Percentiles rank a stretch among this genome's conserved stretches.
phyloP scores from a whole-genome alignment of 2,888 invertebrate genomes.

The Cremastobaeus sp. region DNA sequence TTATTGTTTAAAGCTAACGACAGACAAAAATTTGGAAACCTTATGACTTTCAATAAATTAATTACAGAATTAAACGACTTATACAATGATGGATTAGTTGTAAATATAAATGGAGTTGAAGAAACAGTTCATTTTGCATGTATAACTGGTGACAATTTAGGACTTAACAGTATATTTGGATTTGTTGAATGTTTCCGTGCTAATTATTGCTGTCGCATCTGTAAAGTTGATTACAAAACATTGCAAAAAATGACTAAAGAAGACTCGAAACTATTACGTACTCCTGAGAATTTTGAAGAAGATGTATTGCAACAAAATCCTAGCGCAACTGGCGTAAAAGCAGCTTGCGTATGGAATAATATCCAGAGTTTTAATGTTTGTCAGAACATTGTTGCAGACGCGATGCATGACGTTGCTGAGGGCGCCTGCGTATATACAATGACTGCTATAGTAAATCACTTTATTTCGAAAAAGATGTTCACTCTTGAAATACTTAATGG shows the following conservation, averaged over 20 bases:
- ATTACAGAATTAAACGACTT: constrained; percentile 10
- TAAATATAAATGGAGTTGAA: not conserved
- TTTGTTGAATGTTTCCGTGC: not conserved
- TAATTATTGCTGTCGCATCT: not conserved
- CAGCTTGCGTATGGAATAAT: constrained; percentile 41
- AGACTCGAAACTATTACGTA: constrained; percentile 13
- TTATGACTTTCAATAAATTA: constrained; percentile 10
- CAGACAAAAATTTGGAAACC: constrained; percentile 10
- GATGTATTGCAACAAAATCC: constrained; percentile 9
- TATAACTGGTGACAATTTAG: constrained; percentile 16
- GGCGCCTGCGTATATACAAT: constrained; percentile 27
- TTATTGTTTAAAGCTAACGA: constrained; percentile 18
- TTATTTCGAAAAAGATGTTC: constrained; percentile 11
- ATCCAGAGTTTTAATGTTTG: constrained; percentile 29
- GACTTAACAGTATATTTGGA: constrained; percentile 15
- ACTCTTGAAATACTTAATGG: constrained; percentile 13
- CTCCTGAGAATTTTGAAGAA: constrained; percentile 22
- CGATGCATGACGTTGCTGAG: constrained; percentile 34
- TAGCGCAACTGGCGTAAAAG: constrained; percentile 16
- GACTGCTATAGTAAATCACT: constrained; percentile 12
- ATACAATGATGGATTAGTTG: not conserved
- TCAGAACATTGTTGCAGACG: constrained; percentile 22
- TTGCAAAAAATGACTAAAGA: not conserved
- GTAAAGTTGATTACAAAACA: not conserved
- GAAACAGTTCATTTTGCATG: constrained; percentile 35